Evolutionary conservation across 2,888 invertebrate genomes (phyloP), one percentile per base, ranked within the genome.

Genomic region (Diloba caeruleocephala): DNA sequence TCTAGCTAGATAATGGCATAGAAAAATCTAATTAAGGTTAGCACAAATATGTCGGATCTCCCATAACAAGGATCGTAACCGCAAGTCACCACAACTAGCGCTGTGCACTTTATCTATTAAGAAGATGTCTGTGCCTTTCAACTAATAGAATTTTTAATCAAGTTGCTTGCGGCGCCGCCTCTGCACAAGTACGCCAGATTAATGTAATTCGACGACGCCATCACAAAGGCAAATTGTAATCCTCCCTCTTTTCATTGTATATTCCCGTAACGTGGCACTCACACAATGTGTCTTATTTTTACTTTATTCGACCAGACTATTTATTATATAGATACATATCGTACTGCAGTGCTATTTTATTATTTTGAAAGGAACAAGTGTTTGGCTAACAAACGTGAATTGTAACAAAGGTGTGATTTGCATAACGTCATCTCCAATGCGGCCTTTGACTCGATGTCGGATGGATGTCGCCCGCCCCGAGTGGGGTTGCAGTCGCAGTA

Each of bases 71-170:
- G 51, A 56, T 51, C 59, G 69, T 62, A 72, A 60, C 70, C 64
- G 63, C 74, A 76, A 78, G 76, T 78, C 74, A 74, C 76, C 75
- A 62, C 73, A 78, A 81, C 76, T 78, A 78, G 73, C 81, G 69
- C 58, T 78, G 79, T 85, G 85, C 88, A 88, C 87, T 90, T 88
- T 88, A 89, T 88, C 88, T 90, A 89, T 90, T 89, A 90, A 86
- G 87, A 81, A 85, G 85, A 85, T 80, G 87, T 88, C 90, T 86
- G 84, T 81, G 88, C 88, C 87, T 92, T 92, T 90, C 85, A 89
- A 91, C 90, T 92, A 93, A 92, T 92, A 92, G 92, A 91, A 91
- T 92, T 91, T 92, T 93, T 92, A 92, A 92, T 92, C 91, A 92
- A 89, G 90, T 91, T 87, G 87, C 82, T 89, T 87, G 90, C 82